Evolutionary conservation across 2,888 invertebrate genomes (phyloP).

Genomic region (Stenodera caucasica): DNA sequence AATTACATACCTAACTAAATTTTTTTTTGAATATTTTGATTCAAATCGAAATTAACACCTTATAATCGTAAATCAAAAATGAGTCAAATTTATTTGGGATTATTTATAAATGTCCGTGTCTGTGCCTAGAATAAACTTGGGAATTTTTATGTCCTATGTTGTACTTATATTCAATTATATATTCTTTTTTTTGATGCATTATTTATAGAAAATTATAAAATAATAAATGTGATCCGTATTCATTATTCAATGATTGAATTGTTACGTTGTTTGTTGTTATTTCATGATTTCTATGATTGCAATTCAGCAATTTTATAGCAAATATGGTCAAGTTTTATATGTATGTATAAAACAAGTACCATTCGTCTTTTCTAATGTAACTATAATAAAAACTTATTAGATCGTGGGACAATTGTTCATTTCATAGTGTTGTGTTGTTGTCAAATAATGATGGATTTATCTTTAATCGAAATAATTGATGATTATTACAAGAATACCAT

Average conservation of each 20-base stretch:
- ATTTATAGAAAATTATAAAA: neutral
- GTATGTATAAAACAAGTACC: slow-evolving; percentile 5
- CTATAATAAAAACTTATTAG: neutral
- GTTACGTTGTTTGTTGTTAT: neutral
- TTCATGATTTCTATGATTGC: neutral
- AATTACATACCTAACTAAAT: neutral
- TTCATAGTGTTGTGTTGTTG: slow-evolving; percentile 1
- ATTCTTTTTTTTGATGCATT: neutral
- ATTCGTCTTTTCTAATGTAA: neutral
- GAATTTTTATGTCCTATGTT: no score
- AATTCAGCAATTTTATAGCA: neutral
- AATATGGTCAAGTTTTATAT: slow-evolving; percentile 4
- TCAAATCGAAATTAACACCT: neutral
- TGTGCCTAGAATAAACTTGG: no score
- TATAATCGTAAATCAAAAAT: neutral
- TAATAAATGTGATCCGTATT: neutral
- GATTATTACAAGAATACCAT: slow-evolving; percentile 24
- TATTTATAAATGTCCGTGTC: no score
- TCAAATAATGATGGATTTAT: slow-evolving; percentile 25
- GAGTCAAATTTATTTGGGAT: neutral
- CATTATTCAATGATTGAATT: neutral
- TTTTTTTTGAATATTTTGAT: neutral
- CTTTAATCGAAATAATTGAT: slow-evolving; percentile 20
- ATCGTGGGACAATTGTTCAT: neutral
- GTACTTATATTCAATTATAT: no score